Base-by-base conservation (phyloP, 2,888 invertebrate species). In the Clitarchus hookeri region DNA sequence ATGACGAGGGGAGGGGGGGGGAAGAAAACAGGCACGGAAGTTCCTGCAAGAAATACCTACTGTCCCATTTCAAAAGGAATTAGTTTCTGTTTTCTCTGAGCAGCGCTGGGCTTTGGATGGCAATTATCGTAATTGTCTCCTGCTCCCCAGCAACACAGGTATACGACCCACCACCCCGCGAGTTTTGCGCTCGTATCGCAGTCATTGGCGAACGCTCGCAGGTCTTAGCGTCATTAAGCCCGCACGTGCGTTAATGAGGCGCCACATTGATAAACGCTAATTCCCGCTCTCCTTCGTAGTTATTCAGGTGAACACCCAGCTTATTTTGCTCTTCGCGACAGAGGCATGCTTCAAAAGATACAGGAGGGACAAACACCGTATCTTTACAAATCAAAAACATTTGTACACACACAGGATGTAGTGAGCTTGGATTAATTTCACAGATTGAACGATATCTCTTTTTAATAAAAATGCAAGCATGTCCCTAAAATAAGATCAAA, bases 51-150 rank as follows among this genome's bases (percentile, higher is more conserved):
- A 65, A 65, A 65, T 65, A 65, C 65, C 19, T 23, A 6, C 19
- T 65, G 65, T 23, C n/a, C 65, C 65, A 23, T 65, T 65, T 65
- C 65, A 65, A 65, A 65, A 12, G 65, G 65, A 19, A 65, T 65
- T 65, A 65, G 65, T 65, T 65, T 65, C 65, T 65, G 65, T 65
- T 65, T 53, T 65, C 65, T 65, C 19, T 0, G 65, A 65, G 16
- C 65, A 65, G 65, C 16, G 65, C 65, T 11, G n/a, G 65, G n/a
- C n/a, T 65, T 65, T 65, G 16, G 65, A 16, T 65, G 65, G 65
- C 65, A 65, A 65, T 65, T 65, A 65, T 65, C 65, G 16, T 65
- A 65, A 65, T 65, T 65, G 65, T 65, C 65, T 65, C 65, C 65
- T 16, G n/a, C 65, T 6, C 65, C 13, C n/a, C n/a, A n/a, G 65